These are phyloP conservation scores for Trachelus tabidus DNA, from an alignment of 2,888 invertebrate species.

Conservation along the genomic window DNA sequence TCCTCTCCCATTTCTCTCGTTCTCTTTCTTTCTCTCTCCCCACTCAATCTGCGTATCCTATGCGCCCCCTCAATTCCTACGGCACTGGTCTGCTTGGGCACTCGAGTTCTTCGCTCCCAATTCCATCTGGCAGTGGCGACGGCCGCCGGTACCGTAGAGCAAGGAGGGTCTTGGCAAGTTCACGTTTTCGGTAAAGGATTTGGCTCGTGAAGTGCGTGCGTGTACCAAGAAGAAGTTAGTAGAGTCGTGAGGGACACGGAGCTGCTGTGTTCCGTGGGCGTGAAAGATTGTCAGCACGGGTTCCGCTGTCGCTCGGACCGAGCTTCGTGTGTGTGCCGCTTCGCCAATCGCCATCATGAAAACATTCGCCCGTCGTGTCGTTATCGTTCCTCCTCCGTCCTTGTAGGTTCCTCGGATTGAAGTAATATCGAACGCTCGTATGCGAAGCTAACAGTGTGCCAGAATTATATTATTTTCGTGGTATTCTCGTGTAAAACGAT, in stretches of 20 bases:
- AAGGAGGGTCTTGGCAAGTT: neutral
- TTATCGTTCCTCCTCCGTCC: slow-evolving; percentile 50
- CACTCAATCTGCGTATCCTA: neutral
- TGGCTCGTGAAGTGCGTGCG: neutral
- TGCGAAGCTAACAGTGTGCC: slow-evolving; percentile 21
- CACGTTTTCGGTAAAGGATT: neutral
- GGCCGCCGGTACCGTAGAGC: neutral
- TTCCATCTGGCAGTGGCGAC: slow-evolving; percentile 20
- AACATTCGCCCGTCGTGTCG: slow-evolving; percentile 48
- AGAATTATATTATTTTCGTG: slow-evolving; percentile 2
- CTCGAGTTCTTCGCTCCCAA: slow-evolving; percentile 24
- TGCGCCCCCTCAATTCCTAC: slow-evolving; percentile 6
- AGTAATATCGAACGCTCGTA: slow-evolving; percentile 36
- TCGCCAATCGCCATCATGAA: slow-evolving; percentile 54
- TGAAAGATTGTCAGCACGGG: neutral
- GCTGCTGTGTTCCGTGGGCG: neutral
- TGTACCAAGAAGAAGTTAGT: neutral
- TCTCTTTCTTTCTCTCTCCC: neutral
- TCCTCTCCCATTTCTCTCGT: neutral
- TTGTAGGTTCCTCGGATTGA: slow-evolving; percentile 46
- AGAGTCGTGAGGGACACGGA: neutral
- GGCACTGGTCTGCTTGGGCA: slow-evolving; percentile 8
- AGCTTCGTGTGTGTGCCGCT: slow-evolving; percentile 12
- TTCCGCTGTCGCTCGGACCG: neutral
- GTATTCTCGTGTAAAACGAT: neutral